Base-by-base conservation (phyloP, 2,888 invertebrate species). In the Eulithis testata region DNA sequence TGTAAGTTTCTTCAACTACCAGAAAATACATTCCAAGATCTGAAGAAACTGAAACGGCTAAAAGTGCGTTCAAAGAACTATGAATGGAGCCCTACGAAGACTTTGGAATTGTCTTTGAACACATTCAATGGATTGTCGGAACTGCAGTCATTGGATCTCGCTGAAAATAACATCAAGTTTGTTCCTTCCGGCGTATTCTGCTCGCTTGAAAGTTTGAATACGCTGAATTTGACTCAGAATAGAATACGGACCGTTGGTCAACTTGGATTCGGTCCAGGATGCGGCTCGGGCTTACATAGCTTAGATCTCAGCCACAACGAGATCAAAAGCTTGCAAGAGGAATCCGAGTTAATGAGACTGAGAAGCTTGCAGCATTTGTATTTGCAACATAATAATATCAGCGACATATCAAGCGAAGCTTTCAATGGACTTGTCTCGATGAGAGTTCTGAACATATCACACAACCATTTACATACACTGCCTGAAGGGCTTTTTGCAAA, bases 201-300 rank as follows among this genome's bases (percentile, higher is more conserved):
- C 89, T 95, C 95, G 53, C 89, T 97, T 82, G 95, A 95, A 77
- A 97, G 96, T 87, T 93, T 98, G 68, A 96, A 97, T 85, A 94
- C 96, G 72, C 91, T 98, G 59, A 98, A 98, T 93, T 93, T 98
- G 80, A 98, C 98, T 58, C 94, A 95, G 73, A 98, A 98, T 90
- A 95, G 96, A 79, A 95, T 98, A 73, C 95, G 95, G 73, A 96
- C 96, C 72, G 94, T 97, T 7, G 96, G 96, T 72, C 95, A 96
- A 77, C 93, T 98, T 71, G 97, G 97, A 56, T 95, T 97, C 78
- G 92, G 93, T 67, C 86, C 87, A 80, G 94, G 94, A 75, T 96
- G 95, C 76, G 95, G 95, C 55, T 94, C 95, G 56, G 96, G 96
- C 78, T 88, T 97, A 70, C 95, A 96, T 72, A 94, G 95, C 59